phyloP scores from a whole-genome alignment of 2,113 vertebrate genomes.

The Ophthalmolycus amberensis region DNA sequence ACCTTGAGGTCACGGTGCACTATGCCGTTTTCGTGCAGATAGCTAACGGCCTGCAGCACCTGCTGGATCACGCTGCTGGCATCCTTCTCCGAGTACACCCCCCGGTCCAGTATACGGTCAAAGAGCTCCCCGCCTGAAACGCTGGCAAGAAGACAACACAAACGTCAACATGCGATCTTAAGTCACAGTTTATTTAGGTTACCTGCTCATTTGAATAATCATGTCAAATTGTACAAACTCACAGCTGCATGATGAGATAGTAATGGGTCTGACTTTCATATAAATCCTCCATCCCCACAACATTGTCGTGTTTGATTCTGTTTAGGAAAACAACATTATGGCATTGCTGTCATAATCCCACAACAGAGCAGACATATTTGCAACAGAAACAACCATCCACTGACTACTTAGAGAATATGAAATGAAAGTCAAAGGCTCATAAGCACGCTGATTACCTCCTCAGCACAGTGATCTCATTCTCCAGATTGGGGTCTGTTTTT shows the following conservation, averaged over 20 bases:
- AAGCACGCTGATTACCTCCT: constrained; percentile 84
- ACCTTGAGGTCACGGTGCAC: constrained; percentile 98
- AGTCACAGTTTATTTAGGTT: accelerated
- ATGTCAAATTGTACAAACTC: constrained; percentile 74
- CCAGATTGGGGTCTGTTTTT: constrained; percentile 89
- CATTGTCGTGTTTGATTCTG: constrained; percentile 97
- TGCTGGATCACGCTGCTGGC: constrained; percentile 95
- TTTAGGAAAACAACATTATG: constrained; percentile 18
- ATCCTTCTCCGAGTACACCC: constrained; percentile 94
- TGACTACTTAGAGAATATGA: background rate
- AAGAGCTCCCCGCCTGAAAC: constrained; percentile 97
- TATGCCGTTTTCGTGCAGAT: constrained; percentile 92
- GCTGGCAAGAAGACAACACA: constrained; percentile 69
- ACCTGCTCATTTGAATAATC: background rate
- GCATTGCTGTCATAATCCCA: background rate
- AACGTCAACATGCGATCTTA: background rate
- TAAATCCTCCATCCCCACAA: constrained; percentile 94
- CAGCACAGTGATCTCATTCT: constrained; percentile 95
- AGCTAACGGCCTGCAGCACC: constrained; percentile 92
- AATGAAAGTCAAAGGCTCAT: background rate
- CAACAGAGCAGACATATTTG: background rate
- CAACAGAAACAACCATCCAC: background rate
- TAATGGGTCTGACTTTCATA: constrained; percentile 94
- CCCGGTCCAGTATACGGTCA: constrained; percentile 94
- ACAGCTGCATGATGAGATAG: constrained; percentile 98